Conservation (phyloP, 2,797 vertebrate genomes). For the Gephyroberyx darwinii region DNA sequence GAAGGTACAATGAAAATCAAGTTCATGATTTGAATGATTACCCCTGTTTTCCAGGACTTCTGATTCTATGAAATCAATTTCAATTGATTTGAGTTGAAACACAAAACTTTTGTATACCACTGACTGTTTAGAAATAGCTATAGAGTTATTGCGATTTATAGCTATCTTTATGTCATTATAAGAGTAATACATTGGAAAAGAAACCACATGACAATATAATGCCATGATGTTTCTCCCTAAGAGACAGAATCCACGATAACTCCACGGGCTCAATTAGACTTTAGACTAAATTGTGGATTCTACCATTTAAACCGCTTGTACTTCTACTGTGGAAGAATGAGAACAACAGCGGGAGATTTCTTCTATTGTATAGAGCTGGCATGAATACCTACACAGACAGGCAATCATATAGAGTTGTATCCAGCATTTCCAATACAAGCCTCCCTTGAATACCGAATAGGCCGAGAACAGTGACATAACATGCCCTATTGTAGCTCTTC, state of each 20-base stretch:
- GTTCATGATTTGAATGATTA: constrained; percentile 12
- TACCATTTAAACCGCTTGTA: neutral
- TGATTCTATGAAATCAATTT: constrained; percentile 31
- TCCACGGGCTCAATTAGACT: constrained; percentile 5
- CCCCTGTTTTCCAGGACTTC: constrained; percentile 22
- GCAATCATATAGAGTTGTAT: constrained; percentile 59
- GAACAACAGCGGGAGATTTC: constrained; percentile 63
- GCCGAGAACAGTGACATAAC: constrained; percentile 56
- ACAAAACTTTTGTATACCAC: constrained; percentile 15
- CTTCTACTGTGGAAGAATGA: constrained; percentile 38
- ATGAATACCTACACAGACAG: constrained; percentile 59
- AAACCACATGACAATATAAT: constrained; percentile 23
- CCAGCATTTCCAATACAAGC: constrained; percentile 51
- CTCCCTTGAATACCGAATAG: constrained; percentile 62
- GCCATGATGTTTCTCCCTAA: constrained; percentile 34
- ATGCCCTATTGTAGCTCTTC: constrained; percentile 46
- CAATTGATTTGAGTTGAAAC: constrained; percentile 38
- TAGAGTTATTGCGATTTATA: neutral
- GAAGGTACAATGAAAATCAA: constrained; percentile 20
- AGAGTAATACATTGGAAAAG: constrained; percentile 13
- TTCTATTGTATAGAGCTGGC: constrained; percentile 44
- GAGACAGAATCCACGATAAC: constrained; percentile 25
- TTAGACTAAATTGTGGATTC: too few species aligned
- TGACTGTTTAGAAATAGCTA: neutral
- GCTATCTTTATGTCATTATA: constrained; percentile 21